Conservation (phyloP, 2,797 vertebrate species). For the Cryptoblepharus egeriae region DNA sequence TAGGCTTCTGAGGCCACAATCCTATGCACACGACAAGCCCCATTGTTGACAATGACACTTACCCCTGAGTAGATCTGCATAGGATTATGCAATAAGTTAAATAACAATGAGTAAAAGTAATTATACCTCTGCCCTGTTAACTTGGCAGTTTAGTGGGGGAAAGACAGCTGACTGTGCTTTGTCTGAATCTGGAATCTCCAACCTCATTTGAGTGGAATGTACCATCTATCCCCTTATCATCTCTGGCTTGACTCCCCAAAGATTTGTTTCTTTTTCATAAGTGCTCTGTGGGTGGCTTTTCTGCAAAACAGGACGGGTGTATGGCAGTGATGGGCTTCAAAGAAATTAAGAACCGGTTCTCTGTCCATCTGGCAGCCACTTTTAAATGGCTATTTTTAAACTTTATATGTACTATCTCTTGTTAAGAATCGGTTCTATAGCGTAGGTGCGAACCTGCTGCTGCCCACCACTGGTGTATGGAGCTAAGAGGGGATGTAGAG, state of each 20-base stretch:
- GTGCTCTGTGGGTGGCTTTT: conserved; percentile 61
- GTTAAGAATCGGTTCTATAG: too few species aligned
- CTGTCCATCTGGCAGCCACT: too few species aligned
- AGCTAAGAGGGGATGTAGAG: background rate
- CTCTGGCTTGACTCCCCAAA: conserved; percentile 46
- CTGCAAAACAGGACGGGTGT: conserved; percentile 15
- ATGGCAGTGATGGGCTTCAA: too few species aligned
- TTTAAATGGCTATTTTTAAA: too few species aligned
- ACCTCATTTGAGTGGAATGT: conserved; percentile 36
- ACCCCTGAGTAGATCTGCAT: too few species aligned
- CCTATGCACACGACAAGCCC: too few species aligned
- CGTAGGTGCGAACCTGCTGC: too few species aligned
- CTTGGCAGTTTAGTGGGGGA: background rate
- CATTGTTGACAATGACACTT: too few species aligned
- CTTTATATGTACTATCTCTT: too few species aligned
- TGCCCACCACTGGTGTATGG: background rate
- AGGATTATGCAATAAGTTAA: too few species aligned
- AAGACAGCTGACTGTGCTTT: background rate
- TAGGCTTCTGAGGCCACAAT: too few species aligned
- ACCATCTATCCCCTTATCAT: conserved; percentile 29
- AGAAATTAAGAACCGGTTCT: too few species aligned
- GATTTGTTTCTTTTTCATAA: conserved; percentile 35
- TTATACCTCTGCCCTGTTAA: background rate
- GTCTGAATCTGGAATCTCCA: conserved; percentile 37
- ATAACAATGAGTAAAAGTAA: background rate